Evolutionary conservation across 2,888 invertebrate genomes (phyloP), one percentile per base, ranked within the genome.

Genomic region (Ligdia adustata): DNA sequence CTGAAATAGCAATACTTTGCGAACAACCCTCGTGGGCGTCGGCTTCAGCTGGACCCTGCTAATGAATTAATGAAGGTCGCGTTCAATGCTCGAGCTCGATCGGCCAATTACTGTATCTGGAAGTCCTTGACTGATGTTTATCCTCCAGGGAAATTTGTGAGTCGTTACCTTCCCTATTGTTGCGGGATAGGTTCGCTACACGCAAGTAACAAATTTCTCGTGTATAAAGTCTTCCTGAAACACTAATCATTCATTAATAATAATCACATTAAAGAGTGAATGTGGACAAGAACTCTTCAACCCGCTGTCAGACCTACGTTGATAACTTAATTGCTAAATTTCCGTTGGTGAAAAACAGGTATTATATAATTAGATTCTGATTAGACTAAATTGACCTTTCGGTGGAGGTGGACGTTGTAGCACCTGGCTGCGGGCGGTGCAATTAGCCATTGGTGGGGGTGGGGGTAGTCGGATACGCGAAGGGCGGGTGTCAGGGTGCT

Each of bases 401-500:
- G 65, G 66, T 71, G 35, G 2, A 26, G 24, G n/a, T 53, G 64
- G 61, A 62, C 57, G 64, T 58, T 61, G 65, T 52, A 52, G 58
- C 73, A 74, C 70, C 72, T 75, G 71, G 69, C 35, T 43, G 51
- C 60, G 42, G 57, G 57, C 60, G 55, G 62, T 67, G 67, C 66
- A 69, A 69, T 68, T 65, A 57, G 61, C 52, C 38, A 40, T 40
- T 48, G 50, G 57, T 60, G 46, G 50, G 56, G 63, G 46, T 59
- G 60, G 61, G 57, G 44, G 62, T 63, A 60, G 60, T 40, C 61
- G 60, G 71, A 70, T 69, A n/a, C n/a, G n/a, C n/a, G n/a, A 70
- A 68, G 64, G 71, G 75, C 71, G 77, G 73, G 72, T 71, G 76
- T 73, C 71, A 69, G 72, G 73, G 72, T 69, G n/a, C n/a, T n/a